phyloP scores from a whole-genome alignment of 2,888 invertebrate genomes.

The Agrochola circellaris region DNA sequence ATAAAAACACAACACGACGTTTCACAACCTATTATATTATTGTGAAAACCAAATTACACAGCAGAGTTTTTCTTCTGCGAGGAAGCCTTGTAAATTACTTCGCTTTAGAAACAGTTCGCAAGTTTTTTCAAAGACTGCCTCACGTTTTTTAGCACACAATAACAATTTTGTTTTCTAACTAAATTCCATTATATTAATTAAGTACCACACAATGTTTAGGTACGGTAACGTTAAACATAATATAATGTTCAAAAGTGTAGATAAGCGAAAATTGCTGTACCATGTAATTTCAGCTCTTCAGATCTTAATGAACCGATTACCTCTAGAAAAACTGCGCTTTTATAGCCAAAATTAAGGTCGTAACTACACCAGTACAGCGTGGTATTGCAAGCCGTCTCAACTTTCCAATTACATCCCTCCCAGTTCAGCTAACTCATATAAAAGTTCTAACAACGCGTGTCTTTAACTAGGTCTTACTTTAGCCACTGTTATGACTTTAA shows the following conservation, averaged over 20 bases:
- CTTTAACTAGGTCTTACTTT: constrained; percentile 75
- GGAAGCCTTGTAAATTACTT: constrained; percentile 53
- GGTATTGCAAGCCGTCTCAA: constrained; percentile 80
- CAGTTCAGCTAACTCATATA: constrained; percentile 88
- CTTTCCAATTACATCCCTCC: constrained; percentile 89
- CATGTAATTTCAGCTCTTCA: constrained; percentile 44
- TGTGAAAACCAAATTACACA: constrained; percentile 46
- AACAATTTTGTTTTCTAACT: constrained; percentile 36
- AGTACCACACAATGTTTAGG: constrained; percentile 14
- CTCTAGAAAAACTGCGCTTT: constrained; percentile 72
- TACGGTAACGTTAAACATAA: constrained; percentile 26
- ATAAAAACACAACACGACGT: constrained; percentile 31
- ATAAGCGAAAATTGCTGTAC: constrained; percentile 24
- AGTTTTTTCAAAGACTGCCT: constrained; percentile 43
- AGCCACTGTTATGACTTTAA: constrained; percentile 67
- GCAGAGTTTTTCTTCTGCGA: constrained; percentile 31
- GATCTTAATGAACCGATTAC: constrained; percentile 63
- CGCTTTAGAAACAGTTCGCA: constrained; percentile 49
- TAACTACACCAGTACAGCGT: constrained; percentile 74
- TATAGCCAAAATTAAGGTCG: constrained; percentile 80
- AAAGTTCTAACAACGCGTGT: constrained; percentile 85
- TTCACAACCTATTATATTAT: constrained; percentile 45
- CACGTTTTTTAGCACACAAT: constrained; percentile 41
- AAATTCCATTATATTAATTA: constrained; percentile 29
- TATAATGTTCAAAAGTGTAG: constrained; percentile 7